Evolutionary conservation across 1,140 invertebrate genomes (phyloP).

Genomic region (Hetaerina americana): DNA sequence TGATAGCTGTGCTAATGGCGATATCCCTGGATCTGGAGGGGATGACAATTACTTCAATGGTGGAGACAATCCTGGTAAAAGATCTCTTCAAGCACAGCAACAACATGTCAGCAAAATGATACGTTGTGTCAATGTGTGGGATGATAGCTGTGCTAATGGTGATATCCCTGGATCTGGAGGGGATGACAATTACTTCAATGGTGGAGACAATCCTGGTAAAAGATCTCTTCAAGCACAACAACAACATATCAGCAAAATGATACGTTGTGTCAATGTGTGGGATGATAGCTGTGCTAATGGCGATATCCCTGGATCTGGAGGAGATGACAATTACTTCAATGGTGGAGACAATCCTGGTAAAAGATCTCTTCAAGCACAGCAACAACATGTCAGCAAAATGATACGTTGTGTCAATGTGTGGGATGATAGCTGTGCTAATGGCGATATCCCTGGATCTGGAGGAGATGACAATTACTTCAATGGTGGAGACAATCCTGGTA

Average conservation of each 20-base stretch:
- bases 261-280: slow-evolving; percentile 5
- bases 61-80: background rate
- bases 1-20: too few relatives aligned
- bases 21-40: background rate
- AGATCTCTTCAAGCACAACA: background rate
- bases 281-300: slow-evolving; percentile 7
- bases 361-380: background rate
- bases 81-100: too few relatives aligned
- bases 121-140: too few relatives aligned
- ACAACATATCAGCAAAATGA: too few relatives aligned
- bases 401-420: background rate
- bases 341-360: slow-evolving; percentile 7
- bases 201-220: background rate
- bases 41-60: background rate
- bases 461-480: background rate
- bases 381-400: too few relatives aligned
- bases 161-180: background rate
- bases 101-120: too few relatives aligned
- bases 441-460: background rate
- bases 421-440: background rate
- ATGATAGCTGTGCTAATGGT: too few relatives aligned
- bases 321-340: background rate
- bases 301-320: background rate
- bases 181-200: background rate
- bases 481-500: background rate